phyloP scores from a whole-genome alignment of 2,113 vertebrate genomes.

The Gobio gobio region DNA sequence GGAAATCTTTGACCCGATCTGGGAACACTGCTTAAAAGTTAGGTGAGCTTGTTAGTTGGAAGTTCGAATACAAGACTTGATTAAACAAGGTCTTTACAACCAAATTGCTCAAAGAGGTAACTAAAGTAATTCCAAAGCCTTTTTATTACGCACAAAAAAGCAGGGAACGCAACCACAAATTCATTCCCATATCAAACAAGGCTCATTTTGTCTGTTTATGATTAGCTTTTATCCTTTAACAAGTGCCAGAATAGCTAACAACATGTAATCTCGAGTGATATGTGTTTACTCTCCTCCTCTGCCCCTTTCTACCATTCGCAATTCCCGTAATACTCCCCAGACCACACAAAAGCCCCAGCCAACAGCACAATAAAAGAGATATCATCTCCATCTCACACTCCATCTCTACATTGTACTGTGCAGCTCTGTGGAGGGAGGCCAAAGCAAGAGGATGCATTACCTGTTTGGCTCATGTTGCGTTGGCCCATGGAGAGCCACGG shows the following conservation, averaged over 20 bases:
- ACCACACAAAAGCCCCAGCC: slow-evolving; percentile 63
- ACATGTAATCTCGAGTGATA: slow-evolving; percentile 24
- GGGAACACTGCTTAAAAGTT: background rate
- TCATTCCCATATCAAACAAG: slow-evolving; percentile 14
- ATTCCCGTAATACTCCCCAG: slow-evolving; percentile 48
- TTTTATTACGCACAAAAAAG: background rate
- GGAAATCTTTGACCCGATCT: no score
- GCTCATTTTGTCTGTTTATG: slow-evolving; percentile 32
- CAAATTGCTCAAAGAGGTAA: background rate
- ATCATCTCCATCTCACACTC: slow-evolving; percentile 61
- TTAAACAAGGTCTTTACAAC: slow-evolving; percentile 3
- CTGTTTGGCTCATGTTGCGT: slow-evolving; percentile 62
- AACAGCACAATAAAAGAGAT: slow-evolving; percentile 65
- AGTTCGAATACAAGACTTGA: background rate
- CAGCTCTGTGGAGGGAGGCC: slow-evolving; percentile 32
- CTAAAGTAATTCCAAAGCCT: background rate
- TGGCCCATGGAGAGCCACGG: slow-evolving; percentile 60
- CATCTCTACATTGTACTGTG: slow-evolving; percentile 22
- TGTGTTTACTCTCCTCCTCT: slow-evolving; percentile 29
- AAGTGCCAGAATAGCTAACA: slow-evolving; percentile 13
- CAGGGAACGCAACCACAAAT: background rate
- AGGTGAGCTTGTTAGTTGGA: slow-evolving; percentile 13
- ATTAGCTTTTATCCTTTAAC: slow-evolving; percentile 37
- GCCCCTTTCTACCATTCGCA: slow-evolving; percentile 23
- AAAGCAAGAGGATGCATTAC: slow-evolving; percentile 60